Percentiles rank a stretch among this genome's conserved stretches.
Evolutionary conservation across 2,113 vertebrate species (phyloP).

Genomic region (human): GRCh38 chr13:111298001-111298500

Average conservation of each 20-base stretch:
- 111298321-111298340: rapidly evolving
- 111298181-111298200: neutral
- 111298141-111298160: neutral
- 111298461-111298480: neutral
- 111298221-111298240: neutral
- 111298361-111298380: neutral
- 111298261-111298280: neutral
- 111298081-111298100: neutral
- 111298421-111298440: no score
- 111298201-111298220: no score
- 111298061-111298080: neutral
- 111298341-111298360: neutral
- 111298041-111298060: neutral
- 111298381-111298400: neutral
- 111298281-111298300: rapidly evolving
- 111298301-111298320: neutral
- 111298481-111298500: neutral
- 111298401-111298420: no score
- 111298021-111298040: neutral
- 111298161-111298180: neutral
- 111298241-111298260: neutral
- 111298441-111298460: rapidly evolving
- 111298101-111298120: neutral
- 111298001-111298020: neutral
- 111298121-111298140: neutral